Percentiles rank a stretch among this genome's conserved stretches.
Evolutionary conservation across 2,888 invertebrate genomes (phyloP).

Genomic region (Galeopsomyia nigrocyanea): DNA sequence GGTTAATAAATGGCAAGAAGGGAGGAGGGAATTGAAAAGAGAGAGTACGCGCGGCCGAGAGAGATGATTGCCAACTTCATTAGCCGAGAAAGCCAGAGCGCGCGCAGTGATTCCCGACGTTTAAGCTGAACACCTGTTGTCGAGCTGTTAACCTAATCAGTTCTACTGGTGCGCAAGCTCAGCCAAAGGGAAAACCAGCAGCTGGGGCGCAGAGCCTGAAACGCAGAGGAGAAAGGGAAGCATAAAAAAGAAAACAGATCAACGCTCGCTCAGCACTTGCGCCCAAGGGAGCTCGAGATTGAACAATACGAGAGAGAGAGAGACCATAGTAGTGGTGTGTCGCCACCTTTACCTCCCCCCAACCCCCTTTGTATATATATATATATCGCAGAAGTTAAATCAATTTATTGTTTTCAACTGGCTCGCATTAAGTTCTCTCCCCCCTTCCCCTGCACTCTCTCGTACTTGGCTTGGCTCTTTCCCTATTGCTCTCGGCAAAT

Average conservation of each 20-base stretch:
- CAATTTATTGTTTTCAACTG: slow-evolving; percentile 41
- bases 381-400: slow-evolving; percentile 24
- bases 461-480: background rate
- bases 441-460: background rate
- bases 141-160: slow-evolving; percentile 36
- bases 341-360: background rate
- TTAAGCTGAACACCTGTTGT: slow-evolving; percentile 38
- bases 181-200: background rate
- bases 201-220: background rate
- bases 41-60: too few relatives aligned
- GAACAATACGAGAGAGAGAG: slow-evolving; percentile 25
- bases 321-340: slow-evolving; percentile 11
- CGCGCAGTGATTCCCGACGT: background rate
- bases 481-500: slow-evolving; percentile 14
- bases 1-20: slow-evolving; percentile 5
- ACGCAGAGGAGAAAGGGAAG: background rate
- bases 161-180: background rate
- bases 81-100: slow-evolving; percentile 11
- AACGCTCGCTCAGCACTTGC: background rate
- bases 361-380: background rate
- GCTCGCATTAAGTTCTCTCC: slow-evolving; percentile 10
- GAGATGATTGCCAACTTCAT: slow-evolving; percentile 21
- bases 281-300: slow-evolving; percentile 25
- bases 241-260: slow-evolving; percentile 1
- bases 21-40: background rate